These are phyloP conservation scores for Eupithecia tripunctaria DNA, from an alignment of 2,888 invertebrate genomes.

Conservation along the genomic window DNA sequence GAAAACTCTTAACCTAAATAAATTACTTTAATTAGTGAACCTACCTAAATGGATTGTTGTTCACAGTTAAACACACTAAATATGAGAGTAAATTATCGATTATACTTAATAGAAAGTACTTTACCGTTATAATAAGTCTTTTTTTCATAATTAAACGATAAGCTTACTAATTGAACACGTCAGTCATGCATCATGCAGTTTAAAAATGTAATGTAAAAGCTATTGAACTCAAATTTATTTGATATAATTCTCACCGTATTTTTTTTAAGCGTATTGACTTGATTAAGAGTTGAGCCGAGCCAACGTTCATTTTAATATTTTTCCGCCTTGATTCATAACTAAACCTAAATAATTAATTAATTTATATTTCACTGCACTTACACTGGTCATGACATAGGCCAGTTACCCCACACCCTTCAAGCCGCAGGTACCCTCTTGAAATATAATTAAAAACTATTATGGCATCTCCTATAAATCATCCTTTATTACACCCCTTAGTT, in stretches of 20 bases:
- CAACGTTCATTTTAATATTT: neutral
- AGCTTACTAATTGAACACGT: neutral
- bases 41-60: neutral
- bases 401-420: slow-evolving; percentile 10
- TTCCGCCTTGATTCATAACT: neutral
- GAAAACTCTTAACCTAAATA: too few relatives aligned
- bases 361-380: neutral
- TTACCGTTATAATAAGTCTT: neutral
- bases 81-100: too few relatives aligned
- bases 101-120: too few relatives aligned
- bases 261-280: neutral
- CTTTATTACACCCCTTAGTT: slow-evolving; percentile 71
- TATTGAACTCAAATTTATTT: neutral
- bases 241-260: neutral
- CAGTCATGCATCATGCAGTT: too few relatives aligned
- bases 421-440: slow-evolving; percentile 58
- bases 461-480: slow-evolving; percentile 70
- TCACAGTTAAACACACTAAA: too few relatives aligned
- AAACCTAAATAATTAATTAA: neutral
- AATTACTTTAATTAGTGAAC: neutral
- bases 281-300: neutral
- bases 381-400: slow-evolving; percentile 5
- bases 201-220: neutral
- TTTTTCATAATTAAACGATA: neutral
- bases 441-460: slow-evolving; percentile 79